Evolutionary conservation across 2,888 invertebrate genomes (phyloP), one percentile per base, ranked within the genome.

Genomic region (Orchesellides sinensis): DNA sequence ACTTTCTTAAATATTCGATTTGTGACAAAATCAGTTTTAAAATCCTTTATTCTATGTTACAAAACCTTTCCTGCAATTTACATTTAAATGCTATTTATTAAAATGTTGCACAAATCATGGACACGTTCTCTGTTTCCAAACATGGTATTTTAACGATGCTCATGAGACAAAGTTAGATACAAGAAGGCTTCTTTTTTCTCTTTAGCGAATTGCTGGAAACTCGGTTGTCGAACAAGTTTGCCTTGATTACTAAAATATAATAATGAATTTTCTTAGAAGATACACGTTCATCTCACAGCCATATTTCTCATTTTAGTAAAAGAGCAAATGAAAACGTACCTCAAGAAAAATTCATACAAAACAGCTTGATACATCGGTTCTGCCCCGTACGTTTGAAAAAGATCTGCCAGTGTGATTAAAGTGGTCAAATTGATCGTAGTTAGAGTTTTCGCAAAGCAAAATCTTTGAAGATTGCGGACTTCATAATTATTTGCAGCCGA

Each of bases 171-270:
- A 17, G 54, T 32, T 17, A 69, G 10, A 12, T 59, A 49, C 29
- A 77, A 59, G 29, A 77, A 77, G 0, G 61, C 25, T 0, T 77
- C 77, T 12, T 56, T 59, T 2, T 77, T 56, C 12, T 54, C 77
- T 6, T 27, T 17, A 0, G 68, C 68, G 35, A 77, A 69, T 10
- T 21, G 27, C 27, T 59, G 40, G 49, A 77, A 77, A 25, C 32
- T 25, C 19, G 25, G 61, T 0, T 10, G 12, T 14, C 47, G 59
- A 17, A 45, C 0, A 3, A 77, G 29, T 12, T 47, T 45, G 1
- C 3, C 19, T 49, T 77, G 77, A 47, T 77, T 68, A 32, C 75
- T 74, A 52, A 3, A 73, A 19, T 52, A 21, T 27, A 4, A n/a
- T 21, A 8, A 6, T 32, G 32, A 32, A 32, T 32, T 32, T 6